A percentile compares a stretch with the other conserved stretches of the same genome.
Evolutionary conservation across 2,888 invertebrate species (phyloP).

Genomic region (Brachyopa scutellaris): DNA sequence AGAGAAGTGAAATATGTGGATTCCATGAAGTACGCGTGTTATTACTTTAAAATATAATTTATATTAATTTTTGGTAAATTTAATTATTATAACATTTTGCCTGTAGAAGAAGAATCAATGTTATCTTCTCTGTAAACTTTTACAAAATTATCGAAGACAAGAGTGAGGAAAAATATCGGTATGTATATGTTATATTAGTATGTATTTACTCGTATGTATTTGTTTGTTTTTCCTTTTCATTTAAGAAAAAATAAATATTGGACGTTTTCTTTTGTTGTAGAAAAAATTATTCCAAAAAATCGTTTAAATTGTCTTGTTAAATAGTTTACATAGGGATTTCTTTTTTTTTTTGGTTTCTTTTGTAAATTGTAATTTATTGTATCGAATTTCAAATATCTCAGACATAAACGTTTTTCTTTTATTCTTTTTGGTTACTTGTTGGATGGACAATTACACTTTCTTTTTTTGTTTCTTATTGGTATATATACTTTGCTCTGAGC

Average conservation of each 20-base stretch:
- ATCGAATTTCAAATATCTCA: constrained; percentile 73
- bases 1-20: constrained; percentile 19
- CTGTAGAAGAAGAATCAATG: no score
- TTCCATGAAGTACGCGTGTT: constrained; percentile 20
- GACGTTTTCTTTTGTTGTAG: constrained; percentile 70
- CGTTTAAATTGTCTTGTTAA: constrained; percentile 60
- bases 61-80: neutral
- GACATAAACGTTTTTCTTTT: constrained; percentile 61
- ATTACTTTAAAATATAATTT: constrained; percentile 9
- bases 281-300: constrained; percentile 68
- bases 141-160: constrained; percentile 32
- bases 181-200: no score
- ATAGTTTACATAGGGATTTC: constrained; percentile 63
- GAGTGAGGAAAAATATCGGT: no score
- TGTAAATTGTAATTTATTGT: constrained; percentile 73
- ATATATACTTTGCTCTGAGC: constrained; percentile 48
- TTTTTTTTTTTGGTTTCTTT: constrained; percentile 22
- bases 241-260: constrained; percentile 70
- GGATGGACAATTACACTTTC: constrained; percentile 67
- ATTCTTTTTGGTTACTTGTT: constrained; percentile 50
- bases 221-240: constrained; percentile 41
- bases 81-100: no score
- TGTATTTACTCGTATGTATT: constrained; percentile 8
- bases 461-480: constrained; percentile 55
- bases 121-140: constrained; percentile 15